phyloP scores from a whole-genome alignment of 2,113 vertebrate species.

The Zapornia atra region DNA sequence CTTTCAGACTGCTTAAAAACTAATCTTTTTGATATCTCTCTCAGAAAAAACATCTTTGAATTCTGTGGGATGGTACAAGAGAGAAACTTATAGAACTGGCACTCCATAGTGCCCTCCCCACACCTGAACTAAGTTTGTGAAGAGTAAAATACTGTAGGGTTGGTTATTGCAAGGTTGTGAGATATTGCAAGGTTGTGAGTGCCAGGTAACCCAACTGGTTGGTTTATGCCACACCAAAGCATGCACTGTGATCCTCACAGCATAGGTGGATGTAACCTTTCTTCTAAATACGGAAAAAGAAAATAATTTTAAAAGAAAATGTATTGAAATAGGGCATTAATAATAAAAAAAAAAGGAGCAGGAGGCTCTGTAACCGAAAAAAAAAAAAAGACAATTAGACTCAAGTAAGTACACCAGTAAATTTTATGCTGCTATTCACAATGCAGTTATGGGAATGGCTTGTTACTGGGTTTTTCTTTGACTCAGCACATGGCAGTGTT shows the following conservation, averaged over 20 bases:
- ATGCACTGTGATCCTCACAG: background rate
- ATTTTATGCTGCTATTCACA: background rate
- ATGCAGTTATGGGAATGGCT: background rate
- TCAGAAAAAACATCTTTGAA: background rate
- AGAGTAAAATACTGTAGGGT: background rate
- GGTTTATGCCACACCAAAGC: background rate
- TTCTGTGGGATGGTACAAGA: background rate
- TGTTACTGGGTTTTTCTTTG: background rate
- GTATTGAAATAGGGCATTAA: background rate
- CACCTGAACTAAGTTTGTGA: background rate
- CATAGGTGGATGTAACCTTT: background rate
- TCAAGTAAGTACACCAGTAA: background rate
- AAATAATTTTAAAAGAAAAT: background rate
- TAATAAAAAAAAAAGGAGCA: background rate
- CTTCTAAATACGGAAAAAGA: background rate
- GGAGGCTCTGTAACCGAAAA: background rate
- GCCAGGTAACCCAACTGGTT: background rate
- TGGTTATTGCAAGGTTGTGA: background rate
- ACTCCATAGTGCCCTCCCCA: background rate
- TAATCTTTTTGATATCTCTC: background rate
- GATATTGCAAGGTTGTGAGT: background rate
- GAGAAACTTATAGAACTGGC: background rate
- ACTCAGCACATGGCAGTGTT: conserved; percentile 20
- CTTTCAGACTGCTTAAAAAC: background rate
- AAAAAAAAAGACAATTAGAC: background rate